These are phyloP conservation scores for Ailuropoda melanoleuca DNA, from an alignment of 2,113 vertebrate genomes.

Conservation along the genomic window DNA sequence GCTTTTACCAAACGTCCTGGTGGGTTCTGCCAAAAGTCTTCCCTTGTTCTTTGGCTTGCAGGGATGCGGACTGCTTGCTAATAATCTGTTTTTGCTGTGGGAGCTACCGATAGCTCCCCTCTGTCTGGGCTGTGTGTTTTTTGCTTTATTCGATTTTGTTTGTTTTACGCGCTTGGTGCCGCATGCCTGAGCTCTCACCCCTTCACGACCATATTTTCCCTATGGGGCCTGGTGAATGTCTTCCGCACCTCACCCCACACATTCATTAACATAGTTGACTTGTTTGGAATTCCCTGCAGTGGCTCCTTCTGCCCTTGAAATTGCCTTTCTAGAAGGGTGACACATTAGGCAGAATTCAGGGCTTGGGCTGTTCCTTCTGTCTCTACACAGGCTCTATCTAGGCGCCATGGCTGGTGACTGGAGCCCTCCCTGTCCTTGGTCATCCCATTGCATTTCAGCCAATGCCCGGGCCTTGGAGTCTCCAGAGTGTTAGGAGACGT, in stretches of 20 bases:
- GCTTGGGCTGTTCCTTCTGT: neutral
- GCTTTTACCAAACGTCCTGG: conserved; percentile 3
- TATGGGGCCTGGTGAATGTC: neutral
- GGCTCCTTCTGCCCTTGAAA: neutral
- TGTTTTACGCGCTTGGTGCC: neutral
- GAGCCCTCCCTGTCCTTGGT: neutral
- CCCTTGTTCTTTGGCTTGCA: conserved; percentile 1
- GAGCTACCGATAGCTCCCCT: neutral
- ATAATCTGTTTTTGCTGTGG: neutral
- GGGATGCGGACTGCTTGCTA: neutral
- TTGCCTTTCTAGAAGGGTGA: conserved; percentile 16
- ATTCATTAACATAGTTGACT: neutral
- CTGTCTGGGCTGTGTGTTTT: neutral
- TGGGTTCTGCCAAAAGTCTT: neutral
- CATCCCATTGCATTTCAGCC: conserved; percentile 16
- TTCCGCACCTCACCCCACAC: neutral
- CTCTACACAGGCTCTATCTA: neutral
- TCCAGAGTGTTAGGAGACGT: neutral
- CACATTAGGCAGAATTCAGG: neutral
- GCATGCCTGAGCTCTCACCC: neutral
- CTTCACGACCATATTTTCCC: neutral
- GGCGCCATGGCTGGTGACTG: neutral
- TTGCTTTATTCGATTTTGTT: neutral
- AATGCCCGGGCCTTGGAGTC: neutral
- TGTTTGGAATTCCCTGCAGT: neutral